Conservation (phyloP, 1,140 invertebrate species). For the Danaus melanippus region DNA sequence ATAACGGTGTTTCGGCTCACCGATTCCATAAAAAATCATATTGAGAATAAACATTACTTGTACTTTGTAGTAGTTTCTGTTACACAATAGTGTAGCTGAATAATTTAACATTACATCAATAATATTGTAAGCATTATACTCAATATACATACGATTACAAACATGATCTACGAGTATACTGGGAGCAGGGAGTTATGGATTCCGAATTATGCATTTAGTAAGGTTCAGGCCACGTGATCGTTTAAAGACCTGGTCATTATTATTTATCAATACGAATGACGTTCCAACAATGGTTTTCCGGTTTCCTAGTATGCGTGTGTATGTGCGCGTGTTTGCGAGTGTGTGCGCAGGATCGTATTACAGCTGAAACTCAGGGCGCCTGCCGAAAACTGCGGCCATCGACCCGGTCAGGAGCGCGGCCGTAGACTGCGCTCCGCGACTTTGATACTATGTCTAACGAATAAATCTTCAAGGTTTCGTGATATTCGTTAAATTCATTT, state of each 20-base stretch:
- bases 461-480: conserved; percentile 23
- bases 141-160: too few species aligned
- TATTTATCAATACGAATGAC: conserved; percentile 26
- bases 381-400: conserved; percentile 66
- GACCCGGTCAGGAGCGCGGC: conserved; percentile 64
- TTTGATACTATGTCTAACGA: conserved; percentile 41
- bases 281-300: conserved; percentile 49
- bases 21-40: too few species aligned
- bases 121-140: too few species aligned
- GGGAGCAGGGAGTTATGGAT: conserved; percentile 1
- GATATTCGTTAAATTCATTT: not conserved
- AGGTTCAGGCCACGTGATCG: conserved; percentile 19
- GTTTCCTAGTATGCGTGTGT: conserved; percentile 30
- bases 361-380: conserved; percentile 67
- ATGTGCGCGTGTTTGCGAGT: conserved; percentile 21
- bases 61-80: too few species aligned
- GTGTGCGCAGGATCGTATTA: conserved; percentile 63
- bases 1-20: too few species aligned
- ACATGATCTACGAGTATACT: too few species aligned
- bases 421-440: conserved; percentile 32
- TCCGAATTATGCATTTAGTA: conserved; percentile 12
- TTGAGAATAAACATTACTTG: too few species aligned
- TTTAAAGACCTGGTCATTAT: conserved; percentile 19
- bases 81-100: too few species aligned
- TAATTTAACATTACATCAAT: too few species aligned